Evolutionary conservation across 2,797 vertebrate species (phyloP), one percentile per base, ranked within the genome.

Genomic region (Manis pentadactyla): DNA sequence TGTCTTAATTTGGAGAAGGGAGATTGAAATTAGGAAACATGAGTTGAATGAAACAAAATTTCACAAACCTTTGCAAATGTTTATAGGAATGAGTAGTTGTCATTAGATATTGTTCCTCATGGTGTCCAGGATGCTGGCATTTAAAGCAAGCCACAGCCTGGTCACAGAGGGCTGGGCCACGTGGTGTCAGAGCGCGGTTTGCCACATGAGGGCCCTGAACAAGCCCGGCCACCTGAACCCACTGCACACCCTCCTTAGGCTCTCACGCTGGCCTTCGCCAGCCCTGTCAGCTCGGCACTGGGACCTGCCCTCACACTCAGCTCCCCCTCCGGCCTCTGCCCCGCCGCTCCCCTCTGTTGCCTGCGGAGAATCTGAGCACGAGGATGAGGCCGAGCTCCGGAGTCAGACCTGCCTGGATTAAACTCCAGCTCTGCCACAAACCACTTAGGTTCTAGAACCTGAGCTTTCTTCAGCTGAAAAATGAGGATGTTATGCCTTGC

Each of bases 81-180:
- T 94, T 93, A 63, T 83, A 94, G 19, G 55, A 51, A 87, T 78
- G 51, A 89, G 49, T 93, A 81, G 7, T 63, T 84, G 51, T 75
- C 84, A 78, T 25, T 46, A 68, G 27, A 37, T 75, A 25, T 73
- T 86, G 18, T 79, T 82, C 87, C n/a, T 94, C 78, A 6, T 1
- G 1, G 31, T 12, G 29, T 86, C 68, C 55, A 88, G 46, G 55
- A 49, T 4, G 1, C n/a, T 93, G 63, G 55, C 34, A 37, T 66
- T 74, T 79, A 94, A 86, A 87, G 88, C 63, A 89, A 73, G 29
- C 13, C 53, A 1, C 46, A 31, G n/a, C 49, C 86, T 64, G 29
- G 29, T 37, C 5, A 15, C 6, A 31, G 1, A 7, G 21, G 14
- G 5, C 23, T 9, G 15, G 15, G 4, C 18, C 34, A 37, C 0